Conservation (phyloP, 2,797 vertebrate genomes). For the Heterohyrax brucei region DNA sequence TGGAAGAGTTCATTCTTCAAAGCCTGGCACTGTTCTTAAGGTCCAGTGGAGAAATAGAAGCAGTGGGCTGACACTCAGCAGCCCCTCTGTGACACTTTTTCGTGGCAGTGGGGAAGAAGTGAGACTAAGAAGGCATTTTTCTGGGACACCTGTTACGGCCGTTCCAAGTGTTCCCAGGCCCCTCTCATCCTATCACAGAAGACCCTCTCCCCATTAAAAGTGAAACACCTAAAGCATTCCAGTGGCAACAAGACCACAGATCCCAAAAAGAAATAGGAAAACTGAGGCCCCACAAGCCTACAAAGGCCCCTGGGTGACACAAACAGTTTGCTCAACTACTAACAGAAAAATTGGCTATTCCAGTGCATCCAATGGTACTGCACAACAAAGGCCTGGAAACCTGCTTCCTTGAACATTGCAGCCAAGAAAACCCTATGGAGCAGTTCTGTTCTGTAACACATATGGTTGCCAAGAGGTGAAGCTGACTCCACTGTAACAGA, state of each 20-base stretch:
- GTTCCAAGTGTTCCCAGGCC: background rate
- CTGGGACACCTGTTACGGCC: too few species aligned
- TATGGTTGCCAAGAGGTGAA: background rate
- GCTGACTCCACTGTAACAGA: background rate
- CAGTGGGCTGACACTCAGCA: background rate
- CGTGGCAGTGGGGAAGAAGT: background rate
- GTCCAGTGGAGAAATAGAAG: background rate
- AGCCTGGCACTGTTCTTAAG: background rate
- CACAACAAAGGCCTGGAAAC: background rate
- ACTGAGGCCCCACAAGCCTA: fast-evolving
- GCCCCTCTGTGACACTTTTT: background rate
- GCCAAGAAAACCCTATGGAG: background rate
- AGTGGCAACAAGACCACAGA: background rate
- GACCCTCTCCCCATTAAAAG: background rate
- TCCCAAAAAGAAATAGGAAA: background rate
- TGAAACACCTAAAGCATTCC: background rate
- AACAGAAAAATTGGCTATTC: too few species aligned
- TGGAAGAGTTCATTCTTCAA: background rate
- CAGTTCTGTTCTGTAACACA: background rate
- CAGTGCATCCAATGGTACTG: background rate
- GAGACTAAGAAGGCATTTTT: background rate
- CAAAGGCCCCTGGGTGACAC: background rate
- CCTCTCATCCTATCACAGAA: background rate
- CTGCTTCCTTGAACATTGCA: background rate
- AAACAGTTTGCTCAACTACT: background rate